Percentiles rank a stretch among this genome's conserved stretches.
Evolutionary conservation across 2,797 vertebrate genomes (phyloP).

Genomic region (Chelidonichthys spinosus): DNA sequence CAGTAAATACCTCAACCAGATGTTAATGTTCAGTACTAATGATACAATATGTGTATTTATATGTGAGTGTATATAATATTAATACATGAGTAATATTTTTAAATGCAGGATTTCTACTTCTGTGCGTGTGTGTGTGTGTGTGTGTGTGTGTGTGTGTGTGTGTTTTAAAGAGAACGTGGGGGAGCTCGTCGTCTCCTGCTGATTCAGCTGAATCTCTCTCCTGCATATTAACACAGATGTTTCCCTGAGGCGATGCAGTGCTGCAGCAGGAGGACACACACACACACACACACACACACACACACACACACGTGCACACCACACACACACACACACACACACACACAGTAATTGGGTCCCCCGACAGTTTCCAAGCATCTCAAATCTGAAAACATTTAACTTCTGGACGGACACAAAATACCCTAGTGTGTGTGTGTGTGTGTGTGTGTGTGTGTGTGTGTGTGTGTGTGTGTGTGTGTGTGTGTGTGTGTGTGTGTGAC

Average conservation of each 20-base stretch:
- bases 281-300: conserved; percentile 17
- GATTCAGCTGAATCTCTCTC: conserved; percentile 54
- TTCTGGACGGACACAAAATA: conserved; percentile 11
- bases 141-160: conserved; percentile 29
- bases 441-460: conserved; percentile 1
- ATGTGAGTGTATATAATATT: too few relatives aligned
- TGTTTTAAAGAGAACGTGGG: background rate
- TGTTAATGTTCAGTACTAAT: too few relatives aligned
- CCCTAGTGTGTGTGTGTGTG: background rate
- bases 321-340: background rate
- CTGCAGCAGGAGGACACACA: conserved; percentile 25
- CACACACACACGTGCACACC: conserved; percentile 4
- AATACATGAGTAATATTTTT: too few relatives aligned
- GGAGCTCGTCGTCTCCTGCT: conserved; percentile 36
- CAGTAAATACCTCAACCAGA: too few relatives aligned
- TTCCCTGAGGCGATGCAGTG: conserved; percentile 52
- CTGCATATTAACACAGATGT: conserved; percentile 60
- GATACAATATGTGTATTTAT: too few relatives aligned
- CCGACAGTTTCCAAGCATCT: conserved; percentile 1
- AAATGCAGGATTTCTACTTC: conserved; percentile 7
- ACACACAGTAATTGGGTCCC: conserved; percentile 1
- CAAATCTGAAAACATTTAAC: conserved; percentile 33
- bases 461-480: background rate
- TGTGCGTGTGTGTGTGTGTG: conserved; percentile 6
- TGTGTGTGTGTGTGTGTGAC: conserved; percentile 30